Conservation (phyloP, 2,888 invertebrate species). For the Megaustenia siamemsis region DNA sequence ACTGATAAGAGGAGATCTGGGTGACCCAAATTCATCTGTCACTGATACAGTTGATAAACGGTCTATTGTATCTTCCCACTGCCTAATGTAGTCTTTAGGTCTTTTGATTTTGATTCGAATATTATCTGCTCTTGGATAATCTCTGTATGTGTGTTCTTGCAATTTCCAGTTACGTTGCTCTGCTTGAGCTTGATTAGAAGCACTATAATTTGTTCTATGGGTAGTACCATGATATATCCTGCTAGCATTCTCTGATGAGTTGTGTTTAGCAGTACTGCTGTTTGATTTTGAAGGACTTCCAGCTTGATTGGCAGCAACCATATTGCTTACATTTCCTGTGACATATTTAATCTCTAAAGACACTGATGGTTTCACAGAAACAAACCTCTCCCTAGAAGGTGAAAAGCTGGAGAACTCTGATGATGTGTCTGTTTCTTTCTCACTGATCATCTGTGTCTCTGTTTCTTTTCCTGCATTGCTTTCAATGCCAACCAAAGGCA, state of each 20-base stretch:
- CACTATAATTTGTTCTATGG: not conserved
- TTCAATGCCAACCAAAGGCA: conserved; percentile 52
- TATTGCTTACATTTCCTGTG: not conserved
- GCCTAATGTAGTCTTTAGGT: conserved; percentile 59
- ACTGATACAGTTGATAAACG: conserved; percentile 57
- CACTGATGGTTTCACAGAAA: not conserved
- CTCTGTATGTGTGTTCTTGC: not conserved
- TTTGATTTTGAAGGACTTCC: not conserved
- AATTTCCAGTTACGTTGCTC: not conserved
- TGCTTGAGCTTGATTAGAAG: not conserved
- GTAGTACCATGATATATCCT: too few relatives aligned
- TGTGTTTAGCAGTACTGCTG: not conserved
- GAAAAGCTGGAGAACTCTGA: conserved; percentile 57
- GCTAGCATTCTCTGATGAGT: not conserved
- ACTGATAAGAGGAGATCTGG: conserved; percentile 39
- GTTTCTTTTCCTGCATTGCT: conserved; percentile 59
- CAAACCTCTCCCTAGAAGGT: conserved; percentile 13
- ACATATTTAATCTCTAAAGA: not conserved
- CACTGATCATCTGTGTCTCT: conserved; percentile 59
- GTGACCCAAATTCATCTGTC: conserved; percentile 35
- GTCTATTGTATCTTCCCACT: conserved; percentile 62
- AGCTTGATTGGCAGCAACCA: not conserved
- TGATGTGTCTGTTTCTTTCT: conserved; percentile 55
- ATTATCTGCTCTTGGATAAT: conserved; percentile 34
- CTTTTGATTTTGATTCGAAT: conserved; percentile 57